Percentiles rank a stretch among this genome's conserved stretches.
phyloP scores from a whole-genome alignment of 1,140 invertebrate genomes.

The Bombus balteatus region DNA sequence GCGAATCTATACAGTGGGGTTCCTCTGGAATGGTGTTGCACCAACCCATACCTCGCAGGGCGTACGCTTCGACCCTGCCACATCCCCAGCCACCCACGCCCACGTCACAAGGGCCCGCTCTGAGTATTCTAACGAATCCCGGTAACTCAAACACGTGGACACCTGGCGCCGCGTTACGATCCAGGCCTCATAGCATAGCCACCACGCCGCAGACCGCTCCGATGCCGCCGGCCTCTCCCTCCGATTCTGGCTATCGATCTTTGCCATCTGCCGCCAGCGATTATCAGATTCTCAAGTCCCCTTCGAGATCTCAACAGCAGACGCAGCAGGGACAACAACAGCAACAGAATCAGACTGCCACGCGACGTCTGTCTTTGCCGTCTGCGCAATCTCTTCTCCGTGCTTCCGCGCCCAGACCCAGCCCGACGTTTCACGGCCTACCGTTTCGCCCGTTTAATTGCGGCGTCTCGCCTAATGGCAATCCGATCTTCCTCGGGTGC shows the following conservation, averaged over 20 bases:
- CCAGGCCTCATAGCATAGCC: slow-evolving; percentile 79
- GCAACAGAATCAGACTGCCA: slow-evolving; percentile 65
- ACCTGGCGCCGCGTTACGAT: slow-evolving; percentile 65
- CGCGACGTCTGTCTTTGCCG: slow-evolving; percentile 78
- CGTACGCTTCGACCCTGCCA: slow-evolving; percentile 80
- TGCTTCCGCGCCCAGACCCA: slow-evolving; percentile 82
- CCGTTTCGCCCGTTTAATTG: slow-evolving; percentile 83
- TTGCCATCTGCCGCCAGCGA: slow-evolving; percentile 85
- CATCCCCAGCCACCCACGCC: slow-evolving; percentile 81
- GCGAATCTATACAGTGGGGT: slow-evolving; percentile 76
- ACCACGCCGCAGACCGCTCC: slow-evolving; percentile 71
- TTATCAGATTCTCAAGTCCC: slow-evolving; percentile 84
- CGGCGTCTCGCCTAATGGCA: slow-evolving; percentile 80
- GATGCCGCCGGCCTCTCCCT: slow-evolving; percentile 78
- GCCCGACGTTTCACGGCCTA: slow-evolving; percentile 86
- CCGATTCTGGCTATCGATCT: slow-evolving; percentile 83
- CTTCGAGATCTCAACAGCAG: slow-evolving; percentile 71
- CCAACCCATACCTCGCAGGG: slow-evolving; percentile 76
- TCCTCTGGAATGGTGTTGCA: slow-evolving; percentile 77
- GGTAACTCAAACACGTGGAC: slow-evolving; percentile 79
- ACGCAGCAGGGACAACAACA: slow-evolving; percentile 57
- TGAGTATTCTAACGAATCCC: slow-evolving; percentile 70
- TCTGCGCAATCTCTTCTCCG: slow-evolving; percentile 77
- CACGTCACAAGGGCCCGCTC: slow-evolving; percentile 71
- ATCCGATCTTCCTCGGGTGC: slow-evolving; percentile 82